phyloP scores from a whole-genome alignment of 2,113 vertebrate species.

The Petroica traversi region DNA sequence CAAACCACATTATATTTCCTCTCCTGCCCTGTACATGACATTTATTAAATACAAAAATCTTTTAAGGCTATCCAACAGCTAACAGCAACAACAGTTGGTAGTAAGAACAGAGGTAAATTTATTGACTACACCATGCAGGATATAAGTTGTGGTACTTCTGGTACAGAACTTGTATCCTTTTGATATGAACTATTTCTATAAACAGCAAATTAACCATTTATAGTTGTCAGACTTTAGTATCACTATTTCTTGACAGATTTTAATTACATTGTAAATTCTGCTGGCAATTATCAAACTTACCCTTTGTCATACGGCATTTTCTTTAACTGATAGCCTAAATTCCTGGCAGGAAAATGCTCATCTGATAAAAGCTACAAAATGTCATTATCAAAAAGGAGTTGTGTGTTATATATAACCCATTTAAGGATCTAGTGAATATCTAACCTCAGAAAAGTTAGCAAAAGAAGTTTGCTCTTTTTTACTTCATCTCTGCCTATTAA shows the following conservation, averaged over 20 bases:
- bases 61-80: neutral
- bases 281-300: neutral
- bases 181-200: neutral
- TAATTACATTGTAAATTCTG: neutral
- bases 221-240: neutral
- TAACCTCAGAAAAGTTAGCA: neutral
- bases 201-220: neutral
- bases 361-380: neutral
- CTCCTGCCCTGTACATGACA: neutral
- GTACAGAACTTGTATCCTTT: neutral
- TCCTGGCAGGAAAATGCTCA: neutral
- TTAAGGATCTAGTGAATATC: neutral
- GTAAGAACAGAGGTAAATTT: neutral
- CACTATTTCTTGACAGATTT: neutral
- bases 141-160: neutral
- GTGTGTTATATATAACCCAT: fast-evolving
- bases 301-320: neutral
- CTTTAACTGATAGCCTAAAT: neutral
- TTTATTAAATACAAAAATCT: neutral
- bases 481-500: neutral
- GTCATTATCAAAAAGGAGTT: neutral
- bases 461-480: neutral
- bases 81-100: neutral
- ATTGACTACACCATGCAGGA: neutral
- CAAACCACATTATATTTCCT: neutral